A percentile compares a stretch with the other conserved stretches of the same genome.
Conservation (phyloP, 2,888 invertebrate genomes). For the Hybos culiciformis region DNA sequence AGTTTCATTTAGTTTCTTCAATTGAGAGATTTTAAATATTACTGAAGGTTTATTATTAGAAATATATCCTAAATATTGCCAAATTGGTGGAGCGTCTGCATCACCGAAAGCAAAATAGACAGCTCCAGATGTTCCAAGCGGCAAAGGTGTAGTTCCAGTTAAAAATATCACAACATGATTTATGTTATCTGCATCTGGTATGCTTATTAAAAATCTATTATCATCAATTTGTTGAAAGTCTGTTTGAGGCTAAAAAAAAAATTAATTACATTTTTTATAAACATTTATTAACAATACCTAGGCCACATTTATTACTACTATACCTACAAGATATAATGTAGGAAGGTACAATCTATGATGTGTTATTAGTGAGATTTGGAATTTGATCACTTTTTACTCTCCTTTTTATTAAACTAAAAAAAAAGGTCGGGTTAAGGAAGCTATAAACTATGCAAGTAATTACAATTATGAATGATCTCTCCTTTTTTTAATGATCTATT, state of each 20-base stretch:
- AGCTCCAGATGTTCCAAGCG: constrained; percentile 61
- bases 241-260: constrained; percentile 69
- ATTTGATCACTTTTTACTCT: too few species aligned
- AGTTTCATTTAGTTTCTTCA: constrained; percentile 64
- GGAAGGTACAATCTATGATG: too few species aligned
- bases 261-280: not conserved
- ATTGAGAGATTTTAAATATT: constrained; percentile 84
- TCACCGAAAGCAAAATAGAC: constrained; percentile 52
- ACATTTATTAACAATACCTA: not conserved
- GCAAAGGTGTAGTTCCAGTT: constrained; percentile 74
- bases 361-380: too few species aligned
- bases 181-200: constrained; percentile 79
- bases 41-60: constrained; percentile 92
- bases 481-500: too few species aligned
- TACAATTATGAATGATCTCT: too few species aligned
- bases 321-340: too few species aligned
- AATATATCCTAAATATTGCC: constrained; percentile 88
- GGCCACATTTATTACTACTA: not conserved
- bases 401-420: too few species aligned
- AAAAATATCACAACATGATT: constrained; percentile 90
- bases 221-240: constrained; percentile 75
- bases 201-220: constrained; percentile 72
- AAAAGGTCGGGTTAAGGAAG: too few species aligned
- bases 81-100: constrained; percentile 71
- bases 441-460: too few species aligned